Evolutionary conservation across 2,113 vertebrate genomes (phyloP).

Genomic region (Petrocephalus microphthalmus): DNA sequence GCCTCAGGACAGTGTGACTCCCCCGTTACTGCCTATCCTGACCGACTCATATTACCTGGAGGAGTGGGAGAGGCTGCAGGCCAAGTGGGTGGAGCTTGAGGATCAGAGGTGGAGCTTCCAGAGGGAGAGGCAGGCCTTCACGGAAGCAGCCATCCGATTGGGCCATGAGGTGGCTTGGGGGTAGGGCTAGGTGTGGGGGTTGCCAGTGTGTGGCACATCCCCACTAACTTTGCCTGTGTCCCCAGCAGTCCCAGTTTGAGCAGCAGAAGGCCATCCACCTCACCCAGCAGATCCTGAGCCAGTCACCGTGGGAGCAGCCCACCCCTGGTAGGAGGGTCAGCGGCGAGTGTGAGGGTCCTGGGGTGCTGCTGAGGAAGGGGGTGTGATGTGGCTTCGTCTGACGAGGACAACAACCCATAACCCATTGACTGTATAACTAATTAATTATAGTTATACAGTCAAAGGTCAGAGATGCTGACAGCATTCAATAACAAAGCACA

Average conservation of each 20-base stretch:
- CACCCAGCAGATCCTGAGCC: slow-evolving; percentile 58
- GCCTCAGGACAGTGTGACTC: slow-evolving; percentile 46
- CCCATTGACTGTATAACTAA: too few species aligned
- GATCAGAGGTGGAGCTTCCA: slow-evolving; percentile 60
- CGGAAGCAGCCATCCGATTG: slow-evolving; percentile 66
- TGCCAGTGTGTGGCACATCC: background rate
- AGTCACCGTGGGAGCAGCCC: slow-evolving; percentile 36
- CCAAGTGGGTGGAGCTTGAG: slow-evolving; percentile 46
- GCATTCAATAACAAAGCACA: too few species aligned
- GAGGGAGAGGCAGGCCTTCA: slow-evolving; percentile 63
- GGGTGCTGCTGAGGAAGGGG: background rate
- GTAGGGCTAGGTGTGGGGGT: too few species aligned
- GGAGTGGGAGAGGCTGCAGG: slow-evolving; percentile 62
- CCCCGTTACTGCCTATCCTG: slow-evolving; percentile 41
- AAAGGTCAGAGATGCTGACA: too few species aligned
- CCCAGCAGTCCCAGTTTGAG: slow-evolving; percentile 62
- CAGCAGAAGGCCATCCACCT: slow-evolving; percentile 52
- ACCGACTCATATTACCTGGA: slow-evolving; percentile 62
- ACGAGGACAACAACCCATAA: too few species aligned
- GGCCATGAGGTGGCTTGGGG: slow-evolving; percentile 57
- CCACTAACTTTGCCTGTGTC: background rate
- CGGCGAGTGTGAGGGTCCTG: slow-evolving; percentile 40
- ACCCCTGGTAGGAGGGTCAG: slow-evolving; percentile 30
- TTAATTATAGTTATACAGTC: too few species aligned
- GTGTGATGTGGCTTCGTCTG: too few species aligned